Base-by-base conservation (phyloP, 2,888 invertebrate species). In the Tachina lurida region DNA sequence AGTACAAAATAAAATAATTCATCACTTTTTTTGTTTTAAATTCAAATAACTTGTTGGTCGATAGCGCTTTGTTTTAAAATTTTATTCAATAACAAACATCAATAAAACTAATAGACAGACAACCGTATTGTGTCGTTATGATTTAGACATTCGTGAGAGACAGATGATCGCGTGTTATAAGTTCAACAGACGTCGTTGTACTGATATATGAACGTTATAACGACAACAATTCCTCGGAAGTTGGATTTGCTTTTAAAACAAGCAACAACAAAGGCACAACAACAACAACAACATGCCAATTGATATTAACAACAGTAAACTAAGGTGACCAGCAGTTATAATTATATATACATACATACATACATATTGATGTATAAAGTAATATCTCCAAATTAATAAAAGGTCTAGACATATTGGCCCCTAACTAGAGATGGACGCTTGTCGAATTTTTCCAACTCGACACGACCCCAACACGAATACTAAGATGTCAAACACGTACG, bases 181-280 rank as follows among this genome's bases (percentile, higher is more conserved):
- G 89, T 90, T 91, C 88, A 89, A 91, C 89, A 89, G 87, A 90
- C 89, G 89, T 89, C 89, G 89, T 88, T 88, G 89, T 88, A 91
- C 91, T 91, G 89, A 89, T 87, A 86, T 86, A 80, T 86, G 79
- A 83, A 80, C 76, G 83, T 82, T 87, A 82, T 71, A 87, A 87
- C 85, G 82, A 86, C 86, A 82, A 85, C 75, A 83, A 77, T 74
- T 82, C 79, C 81, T 88, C 85, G 84, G 87, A 87, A 88, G 87
- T 88, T 88, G 84, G 31, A 84, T 71, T 83, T 82, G 75, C 17
- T 47, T 63, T 71, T 52, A 49, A 79, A 81, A 68, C 45, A 74
- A 41, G 41, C 70, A 70, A 62, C 68, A 68, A 60, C 17, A 49
- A 60, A 17, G 60, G 3, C 47, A 77, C 65, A 67, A 49, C 52